Base-by-base conservation (phyloP, 2,113 vertebrate species). In the Etheostoma spectabile region DNA sequence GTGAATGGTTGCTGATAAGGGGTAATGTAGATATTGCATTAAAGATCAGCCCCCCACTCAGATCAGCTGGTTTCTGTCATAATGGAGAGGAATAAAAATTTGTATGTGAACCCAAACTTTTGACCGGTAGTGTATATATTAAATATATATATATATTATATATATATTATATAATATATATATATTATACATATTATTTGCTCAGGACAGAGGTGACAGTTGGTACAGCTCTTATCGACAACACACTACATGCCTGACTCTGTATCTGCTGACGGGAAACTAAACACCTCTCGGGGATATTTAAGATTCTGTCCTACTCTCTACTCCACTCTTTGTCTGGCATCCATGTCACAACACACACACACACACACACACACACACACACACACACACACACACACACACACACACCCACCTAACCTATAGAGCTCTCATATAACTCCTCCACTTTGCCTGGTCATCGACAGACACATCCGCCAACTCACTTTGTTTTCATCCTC, bases 281-380 rank as follows among this genome's bases (percentile, higher is more conserved):
- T 74, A 85, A 80, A 84, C 1, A 59, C 84, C 77, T 84, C 82
- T 75, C n/a, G 15, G 72, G 75, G 73, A 87, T 85, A 87, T 88
- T 91, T 92, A 87, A 90, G 74, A 91, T 89, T 87, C 83, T 77
- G 76, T 55, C 74, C 70, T 67, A 57, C 65, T 86, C 83, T 77
- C 86, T 67, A 18, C 80, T 67, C 63, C 45, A 27, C 70, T 77
- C 59, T 74, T 61, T 83, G 83, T 87, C 83, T 79, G 82, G 67
- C 67, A 63, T 83, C 78, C 65, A 55, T 83, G 77, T 53, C 86
- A 64, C 70, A 27, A 51, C 82, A 65, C 70, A 33, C 82, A 74
- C 77, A 75, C 70, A 74, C 66, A 75, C 72, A 83, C 74, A 63
- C 52, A 45, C 69, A 51, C 77, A 65, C 70, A 33, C 84, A 73